Percentiles rank a stretch among this genome's conserved stretches.
These are phyloP conservation scores for Xylophagus ater DNA, from an alignment of 2,888 invertebrate genomes.

Conservation along the genomic window DNA sequence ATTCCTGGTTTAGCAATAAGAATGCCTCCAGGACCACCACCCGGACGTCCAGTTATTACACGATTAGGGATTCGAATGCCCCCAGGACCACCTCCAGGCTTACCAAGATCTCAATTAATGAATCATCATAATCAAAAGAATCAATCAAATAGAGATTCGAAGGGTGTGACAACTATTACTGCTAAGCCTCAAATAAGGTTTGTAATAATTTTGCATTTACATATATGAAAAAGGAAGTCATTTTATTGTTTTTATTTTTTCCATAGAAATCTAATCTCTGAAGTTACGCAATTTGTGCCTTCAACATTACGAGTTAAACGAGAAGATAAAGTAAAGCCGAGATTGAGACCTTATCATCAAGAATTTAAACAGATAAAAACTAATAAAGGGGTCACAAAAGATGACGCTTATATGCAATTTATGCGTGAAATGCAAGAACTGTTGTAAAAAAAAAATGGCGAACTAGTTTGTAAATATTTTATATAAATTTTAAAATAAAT, in stretches of 20 bases:
- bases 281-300: constrained; percentile 91
- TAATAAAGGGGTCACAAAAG: constrained; percentile 59
- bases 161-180: constrained; percentile 73
- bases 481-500: too few species aligned
- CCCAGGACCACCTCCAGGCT: constrained; percentile 54
- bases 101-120: constrained; percentile 45
- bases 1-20: constrained; percentile 40
- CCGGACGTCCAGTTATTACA: constrained; percentile 47
- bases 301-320: constrained; percentile 85
- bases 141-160: constrained; percentile 40
- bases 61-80: constrained; percentile 46
- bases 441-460: too few species aligned
- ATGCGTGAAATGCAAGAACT: constrained; percentile 97
- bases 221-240: too few species aligned
- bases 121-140: constrained; percentile 35
- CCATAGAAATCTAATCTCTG: constrained; percentile 76
- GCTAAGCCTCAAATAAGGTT: constrained; percentile 91
- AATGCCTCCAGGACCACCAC: constrained; percentile 47
- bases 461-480: too few species aligned
- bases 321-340: constrained; percentile 57
- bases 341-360: constrained; percentile 43
- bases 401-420: constrained; percentile 96
- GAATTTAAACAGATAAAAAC: constrained; percentile 39
- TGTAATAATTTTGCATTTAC: too few species aligned
- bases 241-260: too few species aligned